Conservation (phyloP, 2,797 vertebrate genomes). For the Pangasius macronema region DNA sequence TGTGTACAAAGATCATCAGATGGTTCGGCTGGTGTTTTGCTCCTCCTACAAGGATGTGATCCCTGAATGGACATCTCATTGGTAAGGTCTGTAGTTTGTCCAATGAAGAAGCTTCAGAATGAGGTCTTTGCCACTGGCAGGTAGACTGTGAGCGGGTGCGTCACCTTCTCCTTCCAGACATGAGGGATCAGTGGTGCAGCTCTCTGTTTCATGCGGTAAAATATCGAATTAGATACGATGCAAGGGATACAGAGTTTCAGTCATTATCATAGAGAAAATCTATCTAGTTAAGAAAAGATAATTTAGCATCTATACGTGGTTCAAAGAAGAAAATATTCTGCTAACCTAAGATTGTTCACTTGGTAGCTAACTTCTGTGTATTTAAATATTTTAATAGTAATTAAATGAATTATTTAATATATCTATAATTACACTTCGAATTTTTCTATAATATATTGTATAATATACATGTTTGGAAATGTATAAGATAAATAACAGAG, state of each 20-base stretch:
- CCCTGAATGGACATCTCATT: constrained; percentile 40
- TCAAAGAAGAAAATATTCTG: background rate
- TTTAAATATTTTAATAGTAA: too few species aligned
- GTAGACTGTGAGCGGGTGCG: constrained; percentile 17
- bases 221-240: background rate
- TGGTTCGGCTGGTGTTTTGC: constrained; percentile 59
- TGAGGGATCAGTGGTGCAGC: constrained; percentile 53
- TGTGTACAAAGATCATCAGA: constrained; percentile 50
- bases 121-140: constrained; percentile 50
- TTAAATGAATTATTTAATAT: too few species aligned
- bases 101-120: constrained; percentile 61
- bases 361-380: background rate
- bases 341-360: background rate
- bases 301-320: background rate
- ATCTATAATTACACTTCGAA: too few species aligned
- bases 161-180: constrained; percentile 56
- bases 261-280: background rate
- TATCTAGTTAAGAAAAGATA: background rate
- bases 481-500: background rate
- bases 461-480: background rate
- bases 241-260: background rate
- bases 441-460: background rate
- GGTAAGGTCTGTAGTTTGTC: constrained; percentile 54
- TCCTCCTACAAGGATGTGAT: constrained; percentile 32
- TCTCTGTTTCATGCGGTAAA: constrained; percentile 13